Conservation (phyloP, 2,797 vertebrate species). For the Chlorospingus semifuscus region DNA sequence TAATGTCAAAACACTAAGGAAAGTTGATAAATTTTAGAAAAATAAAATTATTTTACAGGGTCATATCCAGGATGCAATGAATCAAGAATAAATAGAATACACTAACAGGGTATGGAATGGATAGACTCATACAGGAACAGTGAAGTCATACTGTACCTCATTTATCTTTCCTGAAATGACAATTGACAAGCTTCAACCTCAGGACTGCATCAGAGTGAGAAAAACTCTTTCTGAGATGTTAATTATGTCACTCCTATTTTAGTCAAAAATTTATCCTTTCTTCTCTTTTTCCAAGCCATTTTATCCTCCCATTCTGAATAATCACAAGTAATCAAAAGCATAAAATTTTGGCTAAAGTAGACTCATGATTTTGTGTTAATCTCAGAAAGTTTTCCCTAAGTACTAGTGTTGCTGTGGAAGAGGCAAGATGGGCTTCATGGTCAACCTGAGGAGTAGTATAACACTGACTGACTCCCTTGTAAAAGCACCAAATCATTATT, state of each 20-base stretch:
- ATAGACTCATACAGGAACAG: background rate
- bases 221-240: background rate
- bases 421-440: background rate
- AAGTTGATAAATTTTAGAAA: background rate
- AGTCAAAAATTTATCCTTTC: background rate
- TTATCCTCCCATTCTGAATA: background rate
- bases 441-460: background rate
- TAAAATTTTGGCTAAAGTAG: background rate
- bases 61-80: background rate
- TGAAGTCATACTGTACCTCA: background rate
- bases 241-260: background rate
- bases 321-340: background rate
- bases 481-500: background rate
- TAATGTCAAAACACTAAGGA: background rate
- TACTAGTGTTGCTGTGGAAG: background rate
- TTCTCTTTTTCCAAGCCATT: background rate
- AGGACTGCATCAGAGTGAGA: background rate
- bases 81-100: background rate
- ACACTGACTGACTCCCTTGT: background rate
- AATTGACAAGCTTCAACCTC: background rate
- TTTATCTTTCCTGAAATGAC: background rate
- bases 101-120: background rate
- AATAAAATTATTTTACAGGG: background rate
- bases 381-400: background rate
- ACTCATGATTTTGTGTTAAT: background rate